Evolutionary conservation across 2,113 vertebrate genomes (phyloP).

Genomic region (Anser brachyrhynchus): DNA sequence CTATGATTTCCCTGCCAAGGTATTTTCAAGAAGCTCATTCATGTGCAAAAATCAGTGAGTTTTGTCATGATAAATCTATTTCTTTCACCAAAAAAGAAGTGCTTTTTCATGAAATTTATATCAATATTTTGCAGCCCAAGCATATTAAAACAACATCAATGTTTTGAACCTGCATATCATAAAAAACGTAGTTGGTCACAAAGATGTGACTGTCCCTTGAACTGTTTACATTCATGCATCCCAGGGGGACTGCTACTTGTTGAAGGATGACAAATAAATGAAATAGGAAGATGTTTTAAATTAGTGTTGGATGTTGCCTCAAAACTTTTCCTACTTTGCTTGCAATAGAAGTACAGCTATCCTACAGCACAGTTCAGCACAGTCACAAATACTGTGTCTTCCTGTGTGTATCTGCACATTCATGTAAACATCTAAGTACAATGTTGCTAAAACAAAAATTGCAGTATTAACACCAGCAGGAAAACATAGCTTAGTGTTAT

Average conservation of each 20-base stretch:
- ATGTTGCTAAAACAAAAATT: not conserved
- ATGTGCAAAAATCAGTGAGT: not conserved
- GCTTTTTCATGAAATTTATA: not conserved
- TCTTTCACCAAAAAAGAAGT: not conserved
- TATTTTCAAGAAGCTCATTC: not conserved
- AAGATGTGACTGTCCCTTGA: conserved; percentile 56
- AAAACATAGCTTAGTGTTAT: not conserved
- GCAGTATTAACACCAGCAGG: not conserved
- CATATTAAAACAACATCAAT: conserved; percentile 13
- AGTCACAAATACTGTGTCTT: not conserved
- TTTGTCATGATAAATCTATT: conserved; percentile 20
- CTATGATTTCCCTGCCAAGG: not conserved
- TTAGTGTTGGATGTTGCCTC: conserved; percentile 25
- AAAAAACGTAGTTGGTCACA: conserved; percentile 44
- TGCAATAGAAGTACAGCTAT: conserved; percentile 59
- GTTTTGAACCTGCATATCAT: conserved; percentile 47
- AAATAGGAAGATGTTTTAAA: conserved; percentile 59
- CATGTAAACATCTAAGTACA: not conserved
- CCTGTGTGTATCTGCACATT: not conserved
- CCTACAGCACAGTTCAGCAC: not conserved
- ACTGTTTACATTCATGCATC: conserved; percentile 48
- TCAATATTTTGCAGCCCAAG: not conserved
- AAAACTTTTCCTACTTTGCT: conserved; percentile 65
- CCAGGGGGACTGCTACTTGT: conserved; percentile 36
- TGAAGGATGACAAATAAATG: conserved; percentile 71